A percentile compares a stretch with the other conserved stretches of the same genome.
Evolutionary conservation across 2,113 vertebrate genomes (phyloP).

Genomic region (Amazona vittata): DNA sequence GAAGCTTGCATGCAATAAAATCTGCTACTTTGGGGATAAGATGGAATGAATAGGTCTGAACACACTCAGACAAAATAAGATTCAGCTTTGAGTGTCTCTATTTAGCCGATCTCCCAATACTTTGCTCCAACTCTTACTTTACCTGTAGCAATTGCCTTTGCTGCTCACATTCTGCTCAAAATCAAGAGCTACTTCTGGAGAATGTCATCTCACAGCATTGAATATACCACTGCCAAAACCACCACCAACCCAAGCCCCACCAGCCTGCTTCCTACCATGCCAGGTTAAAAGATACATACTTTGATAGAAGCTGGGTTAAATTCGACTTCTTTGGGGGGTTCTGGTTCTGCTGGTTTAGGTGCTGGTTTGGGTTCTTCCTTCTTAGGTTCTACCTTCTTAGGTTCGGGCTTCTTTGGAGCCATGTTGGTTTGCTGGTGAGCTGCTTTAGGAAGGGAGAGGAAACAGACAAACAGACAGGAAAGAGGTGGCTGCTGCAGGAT

Average conservation of each 20-base stretch:
- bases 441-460: neutral
- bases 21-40: neutral
- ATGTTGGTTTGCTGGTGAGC: constrained; percentile 59
- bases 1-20: neutral
- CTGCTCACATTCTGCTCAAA: neutral
- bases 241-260: neutral
- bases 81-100: neutral
- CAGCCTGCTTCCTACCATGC: neutral
- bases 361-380: constrained; percentile 90
- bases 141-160: neutral
- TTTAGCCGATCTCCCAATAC: neutral
- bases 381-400: constrained; percentile 81
- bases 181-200: neutral
- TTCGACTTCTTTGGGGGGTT: constrained; percentile 76
- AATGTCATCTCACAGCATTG: accelerated
- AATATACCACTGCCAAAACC: neutral
- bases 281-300: constrained; percentile 68
- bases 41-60: neutral
- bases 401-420: constrained; percentile 88
- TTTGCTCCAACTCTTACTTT: neutral
- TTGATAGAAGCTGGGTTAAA: constrained; percentile 87
- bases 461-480: neutral
- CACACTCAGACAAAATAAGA: neutral
- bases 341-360: constrained; percentile 75
- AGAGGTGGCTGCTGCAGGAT: neutral